A percentile compares a stretch with the other conserved stretches of the same genome.
Evolutionary conservation across 37 sponge, comb jelly and placozoan genomes (phyloP).

Genomic region (Bolinopsis microptera): DNA sequence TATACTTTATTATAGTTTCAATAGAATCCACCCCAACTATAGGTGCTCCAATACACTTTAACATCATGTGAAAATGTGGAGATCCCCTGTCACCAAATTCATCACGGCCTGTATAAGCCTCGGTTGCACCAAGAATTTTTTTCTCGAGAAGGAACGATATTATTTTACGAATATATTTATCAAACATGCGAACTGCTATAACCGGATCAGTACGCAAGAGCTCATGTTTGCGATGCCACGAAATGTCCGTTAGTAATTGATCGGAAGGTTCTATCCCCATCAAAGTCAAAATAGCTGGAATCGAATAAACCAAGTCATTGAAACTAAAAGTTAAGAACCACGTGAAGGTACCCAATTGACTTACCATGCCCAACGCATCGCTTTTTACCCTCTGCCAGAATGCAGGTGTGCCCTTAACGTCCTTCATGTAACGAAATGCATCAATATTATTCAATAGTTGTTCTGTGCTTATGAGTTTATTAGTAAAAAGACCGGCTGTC

Average conservation of each 20-base stretch:
- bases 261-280: background rate
- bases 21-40: background rate
- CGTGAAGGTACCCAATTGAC: constrained; percentile 9
- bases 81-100: too few species aligned
- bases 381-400: background rate
- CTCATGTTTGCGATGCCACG: background rate
- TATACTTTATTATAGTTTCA: background rate
- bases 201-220: background rate
- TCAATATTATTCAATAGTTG: background rate
- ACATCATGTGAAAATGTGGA: background rate
- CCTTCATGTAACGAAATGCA: constrained; percentile 23
- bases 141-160: background rate
- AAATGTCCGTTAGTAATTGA: background rate
- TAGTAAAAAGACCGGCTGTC: constrained; percentile 11
- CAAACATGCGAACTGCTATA: background rate
- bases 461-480: background rate
- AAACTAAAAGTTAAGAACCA: constrained; percentile 15
- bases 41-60: background rate
- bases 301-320: constrained; percentile 39
- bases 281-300: constrained; percentile 26
- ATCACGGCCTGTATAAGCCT: background rate
- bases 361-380: constrained; percentile 23
- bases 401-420: constrained; percentile 46
- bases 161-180: constrained; percentile 18
- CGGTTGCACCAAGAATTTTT: background rate